phyloP scores from a whole-genome alignment of 2,888 invertebrate genomes.

The Cynaeus angustus region DNA sequence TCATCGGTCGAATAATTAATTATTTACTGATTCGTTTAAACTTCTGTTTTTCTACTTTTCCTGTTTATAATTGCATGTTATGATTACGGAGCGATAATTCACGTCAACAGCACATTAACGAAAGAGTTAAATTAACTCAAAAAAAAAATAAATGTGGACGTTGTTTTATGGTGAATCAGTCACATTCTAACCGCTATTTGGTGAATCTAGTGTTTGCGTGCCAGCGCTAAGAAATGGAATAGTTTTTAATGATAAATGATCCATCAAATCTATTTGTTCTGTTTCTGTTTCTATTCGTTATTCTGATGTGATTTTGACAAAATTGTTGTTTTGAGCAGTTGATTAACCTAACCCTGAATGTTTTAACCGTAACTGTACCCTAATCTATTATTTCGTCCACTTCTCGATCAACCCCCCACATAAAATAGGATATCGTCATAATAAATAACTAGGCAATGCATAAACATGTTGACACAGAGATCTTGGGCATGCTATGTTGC shows the following conservation, averaged over 20 bases:
- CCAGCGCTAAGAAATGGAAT: slow-evolving; percentile 10
- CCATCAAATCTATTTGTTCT: slow-evolving; percentile 15
- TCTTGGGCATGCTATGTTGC: slow-evolving; percentile 8
- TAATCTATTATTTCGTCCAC: not conserved
- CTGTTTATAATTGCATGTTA: slow-evolving; percentile 5
- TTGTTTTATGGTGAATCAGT: not conserved
- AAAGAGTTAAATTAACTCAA: not conserved
- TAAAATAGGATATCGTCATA: slow-evolving; percentile 33
- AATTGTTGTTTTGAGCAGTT: slow-evolving; percentile 5
- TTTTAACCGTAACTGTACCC: not conserved
- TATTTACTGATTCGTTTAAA: not conserved
- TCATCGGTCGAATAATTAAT: too few species aligned
- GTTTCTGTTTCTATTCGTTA: slow-evolving; percentile 4
- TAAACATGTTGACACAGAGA: slow-evolving; percentile 34
- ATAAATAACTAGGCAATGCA: slow-evolving; percentile 24
- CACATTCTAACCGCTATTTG: not conserved
- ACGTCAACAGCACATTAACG: not conserved
- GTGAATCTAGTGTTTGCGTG: slow-evolving; percentile 14
- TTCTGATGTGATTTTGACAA: slow-evolving; percentile 7
- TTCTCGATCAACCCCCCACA: not conserved
- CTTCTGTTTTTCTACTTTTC: not conserved
- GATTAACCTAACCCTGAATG: not conserved
- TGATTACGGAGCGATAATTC: not conserved
- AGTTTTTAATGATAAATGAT: slow-evolving; percentile 37
- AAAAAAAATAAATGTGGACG: not conserved